Evolutionary conservation across 2,113 vertebrate genomes (phyloP), one percentile per base, ranked within the genome.

Genomic region (Acrocephalus arundinaceus): DNA sequence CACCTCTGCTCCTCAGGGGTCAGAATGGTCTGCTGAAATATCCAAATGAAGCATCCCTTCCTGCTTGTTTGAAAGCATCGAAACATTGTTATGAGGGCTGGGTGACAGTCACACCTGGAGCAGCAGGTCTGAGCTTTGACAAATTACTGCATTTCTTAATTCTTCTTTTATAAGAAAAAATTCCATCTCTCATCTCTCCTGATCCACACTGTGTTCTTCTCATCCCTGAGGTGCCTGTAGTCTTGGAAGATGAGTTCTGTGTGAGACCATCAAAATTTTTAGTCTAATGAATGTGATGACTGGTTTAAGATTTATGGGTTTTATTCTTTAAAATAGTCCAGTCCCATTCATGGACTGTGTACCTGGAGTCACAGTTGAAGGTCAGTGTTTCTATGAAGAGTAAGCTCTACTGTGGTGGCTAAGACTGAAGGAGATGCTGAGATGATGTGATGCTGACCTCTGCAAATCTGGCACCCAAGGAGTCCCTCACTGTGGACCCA

Each of bases 201-300:
- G 2, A 35, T 19, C 35, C 6, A 25, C 1, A 1, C 9, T 39
- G 20, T 43, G 8, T 54, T 33, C n/a, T 66, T 74, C 37, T 48
- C 31, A 51, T 24, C 33, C 35, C 30, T 30, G 5, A 41, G 19
- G 16, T 78, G 37, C 35, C 74, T 59, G 24, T 13, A 41, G 30
- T 30, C 27, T 25, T 85, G 39, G 58, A 76, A 80, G 49, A 33
- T 48, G 46, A 33, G 7, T 11, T 88, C 61, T 80, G 12, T 11
- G 58, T 16, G 8, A 89, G 21, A 61, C 21, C 13, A 41, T 43
- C 28, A 39, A 25, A 25, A 54, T 13, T 61, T 87, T 79, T 67
- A 46, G 20, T 71, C 8, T 35, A 41, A 35, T 13, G 11, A 67
- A 71, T 55, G 7, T 35, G 30, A 65, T 0, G 0, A 72, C 2